Evolutionary conservation across 2,888 invertebrate genomes (phyloP).

Genomic region (Rhabditophanes sp.): DNA sequence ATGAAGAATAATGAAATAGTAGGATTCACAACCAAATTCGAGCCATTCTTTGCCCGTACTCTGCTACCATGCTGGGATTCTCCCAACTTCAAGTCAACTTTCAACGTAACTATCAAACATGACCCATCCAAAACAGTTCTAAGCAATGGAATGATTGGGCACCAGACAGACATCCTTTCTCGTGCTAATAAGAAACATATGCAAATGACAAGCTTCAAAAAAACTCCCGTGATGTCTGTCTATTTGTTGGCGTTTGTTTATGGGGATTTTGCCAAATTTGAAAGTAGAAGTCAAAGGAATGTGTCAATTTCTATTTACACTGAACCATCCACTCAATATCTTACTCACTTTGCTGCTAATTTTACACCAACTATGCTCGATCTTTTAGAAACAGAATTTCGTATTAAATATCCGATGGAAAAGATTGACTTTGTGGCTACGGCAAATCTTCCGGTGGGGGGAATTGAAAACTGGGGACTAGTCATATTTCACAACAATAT

Average conservation of each 20-base stretch:
- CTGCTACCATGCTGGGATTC: slow-evolving; percentile 42
- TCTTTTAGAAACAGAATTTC: slow-evolving; percentile 29
- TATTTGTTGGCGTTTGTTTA: slow-evolving; percentile 44
- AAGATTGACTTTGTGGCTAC: slow-evolving; percentile 47
- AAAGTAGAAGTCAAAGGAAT: slow-evolving; percentile 26
- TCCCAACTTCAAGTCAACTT: slow-evolving; percentile 31
- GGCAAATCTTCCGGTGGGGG: slow-evolving; percentile 46
- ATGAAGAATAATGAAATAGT: slow-evolving; percentile 9
- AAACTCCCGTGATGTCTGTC: slow-evolving; percentile 46
- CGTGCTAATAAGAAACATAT: not conserved
- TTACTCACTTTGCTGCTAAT: slow-evolving; percentile 28
- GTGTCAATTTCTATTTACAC: slow-evolving; percentile 34
- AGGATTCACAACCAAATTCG: slow-evolving; percentile 39
- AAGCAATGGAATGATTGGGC: slow-evolving; percentile 12
- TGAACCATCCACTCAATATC: slow-evolving; percentile 14
- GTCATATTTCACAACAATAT: slow-evolving; percentile 38
- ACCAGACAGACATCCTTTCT: slow-evolving; percentile 2
- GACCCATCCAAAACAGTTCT: slow-evolving; percentile 12
- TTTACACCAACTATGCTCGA: slow-evolving; percentile 35
- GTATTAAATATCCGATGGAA: slow-evolving; percentile 28
- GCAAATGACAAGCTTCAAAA: slow-evolving; percentile 22
- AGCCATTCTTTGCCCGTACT: slow-evolving; percentile 32
- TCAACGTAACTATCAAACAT: slow-evolving; percentile 28
- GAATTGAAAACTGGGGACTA: slow-evolving; percentile 49
- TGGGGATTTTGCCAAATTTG: slow-evolving; percentile 29